Percentiles rank a stretch among this genome's conserved stretches.
These are phyloP conservation scores for Serilophus lunatus DNA, from an alignment of 2,113 vertebrate genomes.

Conservation along the genomic window DNA sequence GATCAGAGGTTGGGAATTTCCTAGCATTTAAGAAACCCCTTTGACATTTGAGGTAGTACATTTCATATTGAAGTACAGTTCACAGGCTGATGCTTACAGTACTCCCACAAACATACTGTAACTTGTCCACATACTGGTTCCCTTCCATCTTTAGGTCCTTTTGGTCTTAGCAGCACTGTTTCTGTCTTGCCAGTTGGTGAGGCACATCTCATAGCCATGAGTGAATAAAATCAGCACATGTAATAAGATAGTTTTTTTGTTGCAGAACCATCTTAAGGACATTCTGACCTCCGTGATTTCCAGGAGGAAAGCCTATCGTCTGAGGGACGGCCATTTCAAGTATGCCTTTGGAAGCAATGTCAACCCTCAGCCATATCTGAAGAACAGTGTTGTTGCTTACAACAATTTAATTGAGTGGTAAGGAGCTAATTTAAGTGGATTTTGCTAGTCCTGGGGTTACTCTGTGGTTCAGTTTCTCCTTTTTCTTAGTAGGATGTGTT, in stretches of 20 bases:
- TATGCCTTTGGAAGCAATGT: constrained; percentile 92
- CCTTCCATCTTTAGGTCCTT: neutral
- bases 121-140: neutral
- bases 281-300: constrained; percentile 90
- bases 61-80: neutral
- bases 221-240: neutral
- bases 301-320: constrained; percentile 88
- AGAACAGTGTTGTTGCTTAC: constrained; percentile 92
- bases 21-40: neutral
- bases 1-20: neutral
- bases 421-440: neutral
- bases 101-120: neutral
- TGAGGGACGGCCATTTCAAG: constrained; percentile 90
- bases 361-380: constrained; percentile 91
- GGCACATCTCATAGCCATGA: neutral
- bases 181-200: neutral
- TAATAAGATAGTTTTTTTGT: neutral
- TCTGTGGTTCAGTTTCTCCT: neutral
- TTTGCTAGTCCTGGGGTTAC: neutral
- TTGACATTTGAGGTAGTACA: neutral
- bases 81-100: neutral
- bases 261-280: constrained; percentile 95
- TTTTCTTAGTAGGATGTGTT: neutral
- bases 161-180: neutral
- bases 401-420: constrained; percentile 88